These are phyloP conservation scores for Philereme transversata DNA, from an alignment of 2,888 invertebrate genomes.

Conservation along the genomic window DNA sequence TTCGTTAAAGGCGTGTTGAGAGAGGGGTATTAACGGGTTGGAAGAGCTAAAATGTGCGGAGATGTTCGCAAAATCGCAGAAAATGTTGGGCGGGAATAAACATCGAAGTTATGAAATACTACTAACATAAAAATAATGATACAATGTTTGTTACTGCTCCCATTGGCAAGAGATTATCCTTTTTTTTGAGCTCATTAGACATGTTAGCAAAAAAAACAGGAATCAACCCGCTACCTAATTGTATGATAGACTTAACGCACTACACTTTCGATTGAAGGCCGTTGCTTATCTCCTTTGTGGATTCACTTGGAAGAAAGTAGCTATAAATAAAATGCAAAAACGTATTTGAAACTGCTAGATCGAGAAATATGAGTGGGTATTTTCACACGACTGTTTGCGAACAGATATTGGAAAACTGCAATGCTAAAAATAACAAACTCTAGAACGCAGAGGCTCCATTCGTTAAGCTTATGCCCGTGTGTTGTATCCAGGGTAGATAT, in stretches of 20 bases:
- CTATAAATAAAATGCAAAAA: no score
- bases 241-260: no score
- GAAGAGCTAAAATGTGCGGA: slow-evolving; percentile 11
- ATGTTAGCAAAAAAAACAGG: no score
- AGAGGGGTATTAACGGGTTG: slow-evolving; percentile 17
- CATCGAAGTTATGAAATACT: neutral
- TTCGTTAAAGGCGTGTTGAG: neutral
- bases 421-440: slow-evolving; percentile 8
- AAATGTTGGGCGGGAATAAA: slow-evolving; percentile 35
- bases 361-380: neutral
- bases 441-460: slow-evolving; percentile 6
- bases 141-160: neutral
- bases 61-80: slow-evolving; percentile 36
- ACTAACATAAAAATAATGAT: neutral
- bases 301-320: no score
- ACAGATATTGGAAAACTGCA: slow-evolving; percentile 12
- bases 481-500: slow-evolving; percentile 7
- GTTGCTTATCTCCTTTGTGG: no score
- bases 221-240: no score
- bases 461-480: slow-evolving; percentile 1
- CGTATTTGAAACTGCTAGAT: neutral
- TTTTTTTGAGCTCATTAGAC: no score
- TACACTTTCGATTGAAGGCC: no score
- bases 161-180: neutral
- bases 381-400: neutral